phyloP scores from a whole-genome alignment of 2,113 vertebrate genomes.

The Siphamia tubifer region DNA sequence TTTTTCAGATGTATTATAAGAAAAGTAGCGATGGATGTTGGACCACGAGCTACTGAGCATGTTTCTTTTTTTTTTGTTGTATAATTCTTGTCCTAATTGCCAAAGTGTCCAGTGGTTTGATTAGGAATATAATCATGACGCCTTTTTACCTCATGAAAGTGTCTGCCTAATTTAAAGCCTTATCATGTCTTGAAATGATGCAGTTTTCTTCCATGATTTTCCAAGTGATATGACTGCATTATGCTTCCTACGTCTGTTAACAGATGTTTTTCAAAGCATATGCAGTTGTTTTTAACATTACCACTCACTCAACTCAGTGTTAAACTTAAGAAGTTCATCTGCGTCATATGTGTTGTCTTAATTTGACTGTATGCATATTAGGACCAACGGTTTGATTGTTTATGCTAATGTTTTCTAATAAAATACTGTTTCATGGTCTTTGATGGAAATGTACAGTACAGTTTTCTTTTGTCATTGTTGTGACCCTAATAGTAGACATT shows the following conservation, averaged over 20 bases:
- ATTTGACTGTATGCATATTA: slow-evolving; percentile 18
- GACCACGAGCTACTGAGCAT: not conserved
- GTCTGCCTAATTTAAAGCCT: slow-evolving; percentile 55
- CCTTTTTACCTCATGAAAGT: slow-evolving; percentile 40
- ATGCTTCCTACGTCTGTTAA: not conserved
- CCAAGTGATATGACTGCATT: slow-evolving; percentile 10
- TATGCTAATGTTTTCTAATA: slow-evolving; percentile 60
- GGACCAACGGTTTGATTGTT: slow-evolving; percentile 45
- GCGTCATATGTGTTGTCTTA: slow-evolving; percentile 20
- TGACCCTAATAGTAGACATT: too few species aligned
- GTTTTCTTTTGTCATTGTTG: not conserved
- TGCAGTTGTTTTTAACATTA: slow-evolving; percentile 4
- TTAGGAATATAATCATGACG: not conserved
- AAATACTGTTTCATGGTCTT: slow-evolving; percentile 51
- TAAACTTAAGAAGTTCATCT: not conserved
- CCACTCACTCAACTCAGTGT: not conserved
- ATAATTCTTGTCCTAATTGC: slow-evolving; percentile 27
- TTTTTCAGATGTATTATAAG: not conserved
- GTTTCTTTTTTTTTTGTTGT: not conserved
- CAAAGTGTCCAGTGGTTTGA: slow-evolving; percentile 7
- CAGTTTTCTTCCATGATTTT: slow-evolving; percentile 8
- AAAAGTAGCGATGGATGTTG: not conserved
- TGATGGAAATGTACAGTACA: not conserved
- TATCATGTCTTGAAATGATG: slow-evolving; percentile 35
- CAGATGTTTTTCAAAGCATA: not conserved